Evolutionary conservation across 2,888 invertebrate genomes (phyloP).

Genomic region (Caenorhabditis sulstoni): DNA sequence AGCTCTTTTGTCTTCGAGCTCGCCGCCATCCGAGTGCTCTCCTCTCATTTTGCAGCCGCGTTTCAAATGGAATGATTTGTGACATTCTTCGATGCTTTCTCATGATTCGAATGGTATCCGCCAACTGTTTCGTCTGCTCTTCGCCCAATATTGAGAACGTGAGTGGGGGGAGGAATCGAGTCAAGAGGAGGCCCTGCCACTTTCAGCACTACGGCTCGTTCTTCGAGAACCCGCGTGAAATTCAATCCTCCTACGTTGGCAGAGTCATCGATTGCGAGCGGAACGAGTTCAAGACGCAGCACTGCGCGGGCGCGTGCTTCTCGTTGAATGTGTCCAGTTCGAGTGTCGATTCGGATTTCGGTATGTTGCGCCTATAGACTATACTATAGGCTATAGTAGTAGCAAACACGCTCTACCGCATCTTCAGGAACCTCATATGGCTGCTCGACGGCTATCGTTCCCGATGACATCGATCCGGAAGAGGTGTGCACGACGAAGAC

Average conservation of each 20-base stretch:
- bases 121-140: slow-evolving; percentile 62
- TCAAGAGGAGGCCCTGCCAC: not conserved
- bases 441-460: slow-evolving; percentile 44
- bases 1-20: slow-evolving; percentile 23
- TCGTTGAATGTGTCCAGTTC: slow-evolving; percentile 62
- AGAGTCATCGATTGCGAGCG: slow-evolving; percentile 44
- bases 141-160: slow-evolving; percentile 64
- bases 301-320: slow-evolving; percentile 57
- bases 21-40: not conserved
- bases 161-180: slow-evolving; percentile 13
- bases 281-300: slow-evolving; percentile 54
- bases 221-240: slow-evolving; percentile 65
- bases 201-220: slow-evolving; percentile 65
- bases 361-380: too few relatives aligned
- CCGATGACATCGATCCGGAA: slow-evolving; percentile 51
- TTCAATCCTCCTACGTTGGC: slow-evolving; percentile 54
- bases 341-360: slow-evolving; percentile 48
- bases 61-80: slow-evolving; percentile 51
- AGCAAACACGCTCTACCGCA: too few relatives aligned
- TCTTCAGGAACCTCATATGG: slow-evolving; percentile 50
- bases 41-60: too few relatives aligned
- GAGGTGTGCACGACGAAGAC: slow-evolving; percentile 33
- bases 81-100: slow-evolving; percentile 16
- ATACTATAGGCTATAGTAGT: too few relatives aligned
- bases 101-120: slow-evolving; percentile 40